phyloP scores from a whole-genome alignment of 64 coral and sea anemone genomes.

The Montipora foliosa region DNA sequence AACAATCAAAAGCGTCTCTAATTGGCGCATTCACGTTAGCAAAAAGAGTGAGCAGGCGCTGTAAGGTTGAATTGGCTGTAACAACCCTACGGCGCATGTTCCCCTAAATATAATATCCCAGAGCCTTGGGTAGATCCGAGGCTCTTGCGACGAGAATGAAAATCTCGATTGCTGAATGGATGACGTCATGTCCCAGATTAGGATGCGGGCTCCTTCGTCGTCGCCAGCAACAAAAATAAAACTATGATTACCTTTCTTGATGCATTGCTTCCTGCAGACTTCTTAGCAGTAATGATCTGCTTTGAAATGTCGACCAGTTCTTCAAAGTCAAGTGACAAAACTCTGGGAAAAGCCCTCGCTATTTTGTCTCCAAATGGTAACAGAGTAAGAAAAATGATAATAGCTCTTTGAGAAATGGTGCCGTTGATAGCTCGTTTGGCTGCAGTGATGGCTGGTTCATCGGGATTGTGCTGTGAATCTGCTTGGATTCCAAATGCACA shows the following conservation, averaged over 20 bases:
- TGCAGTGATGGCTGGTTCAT: constrained; percentile 31
- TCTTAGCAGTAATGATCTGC: neutral
- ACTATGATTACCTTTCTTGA: neutral
- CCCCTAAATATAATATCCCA: too few relatives aligned
- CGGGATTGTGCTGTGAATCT: constrained; percentile 45
- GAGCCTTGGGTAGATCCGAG: too few relatives aligned
- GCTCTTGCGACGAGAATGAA: too few relatives aligned
- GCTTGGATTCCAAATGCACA: constrained; percentile 49
- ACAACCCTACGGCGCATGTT: too few relatives aligned
- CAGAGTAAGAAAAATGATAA: neutral
- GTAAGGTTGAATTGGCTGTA: too few relatives aligned
- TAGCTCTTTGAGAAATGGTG: neutral
- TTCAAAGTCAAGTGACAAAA: neutral
- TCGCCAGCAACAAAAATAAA: neutral
- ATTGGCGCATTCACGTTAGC: too few relatives aligned
- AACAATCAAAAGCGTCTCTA: too few relatives aligned
- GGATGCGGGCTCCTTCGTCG: too few relatives aligned
- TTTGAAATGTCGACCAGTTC: neutral
- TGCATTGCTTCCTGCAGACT: neutral
- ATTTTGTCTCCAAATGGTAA: constrained; percentile 25
- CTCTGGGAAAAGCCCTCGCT: neutral
- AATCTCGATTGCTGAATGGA: too few relatives aligned
- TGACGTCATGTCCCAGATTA: too few relatives aligned
- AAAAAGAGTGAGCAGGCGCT: too few relatives aligned
- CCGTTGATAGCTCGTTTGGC: constrained; percentile 27